These are phyloP conservation scores for Rhinogobius similis DNA, from an alignment of 2,113 vertebrate genomes.

Conservation along the genomic window DNA sequence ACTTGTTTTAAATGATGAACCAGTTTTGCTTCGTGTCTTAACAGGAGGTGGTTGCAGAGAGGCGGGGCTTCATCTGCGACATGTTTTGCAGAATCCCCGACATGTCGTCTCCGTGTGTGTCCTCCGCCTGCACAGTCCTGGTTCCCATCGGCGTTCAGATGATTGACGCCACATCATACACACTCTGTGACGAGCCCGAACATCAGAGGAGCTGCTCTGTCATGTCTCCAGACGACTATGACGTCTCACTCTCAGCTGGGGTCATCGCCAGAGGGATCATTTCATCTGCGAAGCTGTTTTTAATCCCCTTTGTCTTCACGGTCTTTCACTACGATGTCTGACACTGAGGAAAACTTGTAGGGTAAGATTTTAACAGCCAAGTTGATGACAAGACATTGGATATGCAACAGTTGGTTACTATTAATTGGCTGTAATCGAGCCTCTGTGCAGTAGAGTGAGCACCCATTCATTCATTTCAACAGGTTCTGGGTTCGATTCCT, in stretches of 20 bases:
- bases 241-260: slow-evolving; percentile 75
- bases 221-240: slow-evolving; percentile 75
- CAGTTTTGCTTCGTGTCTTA: too few relatives aligned
- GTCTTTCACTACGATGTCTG: slow-evolving; percentile 45
- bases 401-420: slow-evolving; percentile 27
- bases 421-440: neutral
- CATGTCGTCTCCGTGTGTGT: slow-evolving; percentile 32
- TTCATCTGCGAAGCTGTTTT: slow-evolving; percentile 68
- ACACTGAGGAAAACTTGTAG: slow-evolving; percentile 52
- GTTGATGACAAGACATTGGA: slow-evolving; percentile 7
- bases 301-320: slow-evolving; percentile 59
- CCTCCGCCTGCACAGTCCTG: slow-evolving; percentile 31
- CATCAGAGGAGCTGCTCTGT: slow-evolving; percentile 57
- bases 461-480: neutral
- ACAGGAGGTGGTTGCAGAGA: neutral
- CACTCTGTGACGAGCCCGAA: slow-evolving; percentile 60
- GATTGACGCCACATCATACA: slow-evolving; percentile 69
- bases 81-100: slow-evolving; percentile 39
- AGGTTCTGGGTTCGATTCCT: neutral
- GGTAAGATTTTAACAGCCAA: slow-evolving; percentile 53
- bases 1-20: too few relatives aligned
- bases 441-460: neutral
- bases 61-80: slow-evolving; percentile 38
- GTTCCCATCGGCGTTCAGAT: slow-evolving; percentile 56
- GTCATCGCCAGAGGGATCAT: slow-evolving; percentile 68